A percentile compares a stretch with the other conserved stretches of the same genome.
phyloP scores from a whole-genome alignment of 1,140 invertebrate genomes.

The Heliconius nattereri region DNA sequence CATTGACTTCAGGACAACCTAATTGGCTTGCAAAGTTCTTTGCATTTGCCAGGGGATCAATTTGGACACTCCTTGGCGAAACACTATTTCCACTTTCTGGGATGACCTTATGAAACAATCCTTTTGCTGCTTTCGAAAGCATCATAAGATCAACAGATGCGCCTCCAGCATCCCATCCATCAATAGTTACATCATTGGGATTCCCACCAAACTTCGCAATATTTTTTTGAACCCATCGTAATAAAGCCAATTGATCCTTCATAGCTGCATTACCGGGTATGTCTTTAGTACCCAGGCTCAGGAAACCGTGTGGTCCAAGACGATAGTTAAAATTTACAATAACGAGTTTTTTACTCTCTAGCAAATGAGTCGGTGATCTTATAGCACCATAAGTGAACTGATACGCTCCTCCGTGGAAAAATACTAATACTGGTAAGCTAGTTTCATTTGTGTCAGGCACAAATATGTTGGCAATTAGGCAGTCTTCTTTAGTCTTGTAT shows the following conservation, averaged over 20 bases:
- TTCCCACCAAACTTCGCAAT: slow-evolving; percentile 62
- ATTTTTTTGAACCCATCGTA: slow-evolving; percentile 60
- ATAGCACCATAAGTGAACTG: too few species aligned
- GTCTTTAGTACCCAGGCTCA: slow-evolving; percentile 49
- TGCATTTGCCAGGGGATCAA: too few species aligned
- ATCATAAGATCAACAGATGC: slow-evolving; percentile 53
- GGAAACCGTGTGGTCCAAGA: not conserved
- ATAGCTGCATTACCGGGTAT: slow-evolving; percentile 62
- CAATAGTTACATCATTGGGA: slow-evolving; percentile 58
- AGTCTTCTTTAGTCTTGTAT: too few species aligned
- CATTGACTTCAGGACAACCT: too few species aligned
- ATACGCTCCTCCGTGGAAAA: too few species aligned
- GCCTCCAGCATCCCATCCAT: slow-evolving; percentile 56
- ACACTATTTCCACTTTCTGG: slow-evolving; percentile 42
- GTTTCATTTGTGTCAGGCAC: too few species aligned
- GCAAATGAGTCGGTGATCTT: not conserved
- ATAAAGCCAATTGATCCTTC: slow-evolving; percentile 58
- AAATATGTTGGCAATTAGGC: too few species aligned
- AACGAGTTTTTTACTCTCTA: not conserved
- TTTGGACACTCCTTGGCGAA: too few species aligned
- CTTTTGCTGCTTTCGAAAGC: slow-evolving; percentile 47
- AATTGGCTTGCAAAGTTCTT: too few species aligned
- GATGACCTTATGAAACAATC: slow-evolving; percentile 52
- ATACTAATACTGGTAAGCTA: too few species aligned
- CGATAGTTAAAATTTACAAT: not conserved